Base-by-base conservation (phyloP, 2,797 vertebrate genomes). In the Argya squamiceps region DNA sequence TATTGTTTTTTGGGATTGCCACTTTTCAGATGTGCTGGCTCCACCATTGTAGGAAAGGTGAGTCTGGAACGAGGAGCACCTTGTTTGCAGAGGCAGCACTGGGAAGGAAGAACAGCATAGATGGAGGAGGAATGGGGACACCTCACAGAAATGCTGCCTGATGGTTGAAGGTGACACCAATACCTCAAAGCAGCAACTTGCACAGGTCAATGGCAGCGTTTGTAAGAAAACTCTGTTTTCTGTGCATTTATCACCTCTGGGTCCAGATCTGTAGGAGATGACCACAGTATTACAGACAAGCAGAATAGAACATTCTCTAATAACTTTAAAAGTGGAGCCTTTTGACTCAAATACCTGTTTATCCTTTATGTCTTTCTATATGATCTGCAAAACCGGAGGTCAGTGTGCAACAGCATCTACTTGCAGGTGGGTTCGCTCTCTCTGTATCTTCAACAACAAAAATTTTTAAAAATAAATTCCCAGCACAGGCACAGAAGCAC, bases 401-500 rank as follows among this genome's bases (percentile, higher is more conserved):
- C n/a, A 18, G 12, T 46, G 59, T 22, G 55, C 21, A 67, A 30
- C 39, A 67, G 37, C 62, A 50, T 55, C 65, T 79, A 24, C 34
- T 63, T 0, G 0, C 22, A 67, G 46, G 65, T 63, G 36, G 29
- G 36, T 63, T 89, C 0, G 0, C 22, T 84, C 56, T 56, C 55
- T 52, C 82, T 67, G 37, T 63, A 39, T 69, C 47, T 82, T 92
- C 56, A 59, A 29, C 58, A 90, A 69, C 10, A 30, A 59, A 88
- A 88, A 77, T 34, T 22, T 4, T 2, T 30, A 50, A 58, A 67
- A 63, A 65, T 14, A 62, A 79, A 52, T 59, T 84, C 52, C n/a
- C 70, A 95, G 30, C 1, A 0, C 59, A 95, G 74, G 56, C 56
- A 90, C 83, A 96, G 94, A 93, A 97, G 92, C 81, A 91, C 85